Evolutionary conservation across 2,797 vertebrate genomes (phyloP).

Genomic region (Momotus momota): DNA sequence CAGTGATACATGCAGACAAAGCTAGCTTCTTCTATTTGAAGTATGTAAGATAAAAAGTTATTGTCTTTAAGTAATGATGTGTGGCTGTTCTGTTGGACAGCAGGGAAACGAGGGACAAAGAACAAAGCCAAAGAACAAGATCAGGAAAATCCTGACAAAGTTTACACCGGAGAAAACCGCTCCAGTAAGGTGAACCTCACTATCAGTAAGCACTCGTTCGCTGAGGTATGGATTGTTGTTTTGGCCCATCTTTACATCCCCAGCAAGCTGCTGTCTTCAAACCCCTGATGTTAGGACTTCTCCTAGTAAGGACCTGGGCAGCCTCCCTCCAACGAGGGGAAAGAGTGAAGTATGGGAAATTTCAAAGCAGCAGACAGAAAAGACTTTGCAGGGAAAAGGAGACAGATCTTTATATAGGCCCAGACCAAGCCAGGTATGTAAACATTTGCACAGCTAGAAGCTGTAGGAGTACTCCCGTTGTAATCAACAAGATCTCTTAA

Average conservation of each 20-base stretch:
- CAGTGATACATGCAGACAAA: background rate
- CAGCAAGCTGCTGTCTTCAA: background rate
- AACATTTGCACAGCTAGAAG: slow-evolving; percentile 56
- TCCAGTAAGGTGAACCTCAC: background rate
- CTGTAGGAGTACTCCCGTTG: background rate
- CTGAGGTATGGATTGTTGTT: background rate
- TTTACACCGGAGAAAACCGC: background rate
- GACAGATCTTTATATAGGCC: slow-evolving; percentile 50
- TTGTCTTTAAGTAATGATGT: background rate
- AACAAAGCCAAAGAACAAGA: background rate
- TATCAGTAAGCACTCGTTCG: rapidly evolving
- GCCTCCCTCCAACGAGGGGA: background rate
- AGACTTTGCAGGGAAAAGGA: background rate
- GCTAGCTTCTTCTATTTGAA: background rate
- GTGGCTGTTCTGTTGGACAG: background rate
- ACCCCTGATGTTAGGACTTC: background rate
- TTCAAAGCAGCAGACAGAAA: slow-evolving; percentile 55
- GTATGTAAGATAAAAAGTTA: background rate
- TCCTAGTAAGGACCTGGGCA: slow-evolving; percentile 35
- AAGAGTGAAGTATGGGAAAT: background rate
- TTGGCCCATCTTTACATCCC: background rate
- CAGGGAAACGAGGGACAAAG: background rate
- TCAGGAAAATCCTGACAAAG: background rate
- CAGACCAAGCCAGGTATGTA: slow-evolving; percentile 47
- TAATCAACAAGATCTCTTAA: slow-evolving; percentile 58